phyloP scores from a whole-genome alignment of 2,888 invertebrate species.

The Euspilapteryx auroguttella region DNA sequence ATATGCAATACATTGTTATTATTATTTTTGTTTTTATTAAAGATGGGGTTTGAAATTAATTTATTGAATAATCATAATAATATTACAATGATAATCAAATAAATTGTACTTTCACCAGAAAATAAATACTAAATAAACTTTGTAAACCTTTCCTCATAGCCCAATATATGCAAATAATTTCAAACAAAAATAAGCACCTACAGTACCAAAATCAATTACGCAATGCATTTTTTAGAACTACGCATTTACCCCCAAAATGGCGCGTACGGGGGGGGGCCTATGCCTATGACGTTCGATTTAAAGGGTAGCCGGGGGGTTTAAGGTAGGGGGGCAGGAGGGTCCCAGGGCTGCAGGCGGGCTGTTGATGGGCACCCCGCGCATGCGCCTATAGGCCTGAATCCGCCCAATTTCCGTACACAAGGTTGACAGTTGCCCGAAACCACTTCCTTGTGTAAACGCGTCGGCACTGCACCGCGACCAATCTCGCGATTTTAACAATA shows the following conservation, averaged over 20 bases:
- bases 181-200: too few relatives aligned
- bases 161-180: too few relatives aligned
- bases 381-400: constrained; percentile 42
- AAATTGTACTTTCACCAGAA: too few relatives aligned
- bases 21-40: too few relatives aligned
- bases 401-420: constrained; percentile 64
- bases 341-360: constrained; percentile 38
- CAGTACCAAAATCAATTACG: constrained; percentile 48
- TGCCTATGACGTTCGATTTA: constrained; percentile 62
- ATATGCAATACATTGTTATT: too few relatives aligned
- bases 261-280: too few relatives aligned
- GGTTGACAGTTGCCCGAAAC: constrained; percentile 65
- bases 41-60: too few relatives aligned
- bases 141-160: too few relatives aligned
- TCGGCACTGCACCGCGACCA: constrained; percentile 33
- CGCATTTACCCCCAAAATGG: constrained; percentile 9
- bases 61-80: too few relatives aligned
- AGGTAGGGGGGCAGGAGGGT: constrained; percentile 14
- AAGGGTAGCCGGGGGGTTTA: constrained; percentile 32
- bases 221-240: constrained; percentile 61
- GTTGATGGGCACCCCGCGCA: constrained; percentile 60
- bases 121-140: too few relatives aligned
- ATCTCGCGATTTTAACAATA: too few relatives aligned
- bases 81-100: too few relatives aligned
- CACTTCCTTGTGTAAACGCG: constrained; percentile 51